A percentile compares a stretch with the other conserved stretches of the same genome.
Conservation (phyloP, 2,797 vertebrate species). For the Etheostoma perlongum region DNA sequence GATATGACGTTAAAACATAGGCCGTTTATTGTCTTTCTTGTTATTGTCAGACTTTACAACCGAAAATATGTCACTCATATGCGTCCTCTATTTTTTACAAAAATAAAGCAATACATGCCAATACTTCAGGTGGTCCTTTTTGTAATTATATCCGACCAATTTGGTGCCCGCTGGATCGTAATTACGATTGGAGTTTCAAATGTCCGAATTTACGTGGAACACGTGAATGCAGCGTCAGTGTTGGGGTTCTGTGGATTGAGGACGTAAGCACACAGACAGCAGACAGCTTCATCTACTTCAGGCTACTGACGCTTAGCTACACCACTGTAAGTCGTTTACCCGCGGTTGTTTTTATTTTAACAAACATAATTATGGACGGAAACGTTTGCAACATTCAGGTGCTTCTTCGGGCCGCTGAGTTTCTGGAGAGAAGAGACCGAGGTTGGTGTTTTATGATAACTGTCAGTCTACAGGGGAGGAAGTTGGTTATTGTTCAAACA, state of each 20-base stretch:
- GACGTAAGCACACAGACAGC: constrained; percentile 61
- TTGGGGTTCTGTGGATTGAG: constrained; percentile 29
- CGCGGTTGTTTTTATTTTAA: constrained; percentile 11
- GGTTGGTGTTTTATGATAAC: constrained; percentile 78
- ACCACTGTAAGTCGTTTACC: constrained; percentile 35
- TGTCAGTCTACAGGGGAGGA: constrained; percentile 58
- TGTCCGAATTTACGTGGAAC: constrained; percentile 22
- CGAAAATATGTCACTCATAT: neutral
- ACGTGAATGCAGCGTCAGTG: constrained; percentile 49
- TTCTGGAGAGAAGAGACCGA: constrained; percentile 91
- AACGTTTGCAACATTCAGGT: constrained; percentile 92
- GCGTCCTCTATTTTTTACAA: fast-evolving
- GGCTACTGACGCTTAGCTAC: constrained; percentile 19
- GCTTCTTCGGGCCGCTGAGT: constrained; percentile 94
- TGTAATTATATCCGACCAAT: neutral
- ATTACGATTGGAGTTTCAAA: fast-evolving
- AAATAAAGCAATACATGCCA: neutral
- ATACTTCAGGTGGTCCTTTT: no score
- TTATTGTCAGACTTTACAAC: neutral
- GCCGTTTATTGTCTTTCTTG: neutral
- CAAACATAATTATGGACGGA: constrained; percentile 85
- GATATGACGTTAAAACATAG: no score
- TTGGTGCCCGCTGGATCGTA: no score
- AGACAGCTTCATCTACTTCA: constrained; percentile 42
- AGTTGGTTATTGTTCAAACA: constrained; percentile 66